These are phyloP conservation scores for Eucera pruinosa DNA, from an alignment of 2,888 invertebrate genomes.

Conservation along the genomic window DNA sequence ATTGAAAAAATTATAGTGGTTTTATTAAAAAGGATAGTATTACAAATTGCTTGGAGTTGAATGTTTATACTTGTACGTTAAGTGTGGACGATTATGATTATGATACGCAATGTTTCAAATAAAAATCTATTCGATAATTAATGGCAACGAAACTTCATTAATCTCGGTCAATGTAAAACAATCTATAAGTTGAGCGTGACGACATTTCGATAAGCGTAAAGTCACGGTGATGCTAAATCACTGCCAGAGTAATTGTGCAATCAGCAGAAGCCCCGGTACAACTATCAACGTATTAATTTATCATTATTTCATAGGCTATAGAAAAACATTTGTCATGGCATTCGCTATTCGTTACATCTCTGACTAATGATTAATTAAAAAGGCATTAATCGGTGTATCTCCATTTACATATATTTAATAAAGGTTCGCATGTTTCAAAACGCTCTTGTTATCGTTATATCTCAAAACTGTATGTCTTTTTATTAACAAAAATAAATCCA, in stretches of 20 bases:
- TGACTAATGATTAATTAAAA: conserved; percentile 31
- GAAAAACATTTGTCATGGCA: conserved; percentile 14
- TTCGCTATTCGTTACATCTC: not conserved
- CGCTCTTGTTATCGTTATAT: no score
- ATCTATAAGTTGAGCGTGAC: conserved; percentile 63
- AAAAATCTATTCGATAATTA: conserved; percentile 55
- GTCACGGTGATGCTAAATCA: conserved; percentile 60
- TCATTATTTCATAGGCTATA: conserved; percentile 21
- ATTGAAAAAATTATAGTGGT: no score
- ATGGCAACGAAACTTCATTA: conserved; percentile 59
- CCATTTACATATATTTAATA: not conserved
- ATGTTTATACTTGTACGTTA: no score
- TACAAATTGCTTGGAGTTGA: no score
- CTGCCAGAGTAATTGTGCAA: conserved; percentile 58
- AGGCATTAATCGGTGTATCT: not conserved
- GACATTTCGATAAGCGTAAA: conserved; percentile 63
- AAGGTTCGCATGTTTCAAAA: no score
- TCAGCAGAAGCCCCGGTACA: conserved; percentile 21
- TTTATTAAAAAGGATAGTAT: no score
- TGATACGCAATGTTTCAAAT: conserved; percentile 3
- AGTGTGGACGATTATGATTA: no score
- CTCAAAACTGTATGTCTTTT: no score
- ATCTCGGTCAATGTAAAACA: conserved; percentile 60
- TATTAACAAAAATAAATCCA: no score
- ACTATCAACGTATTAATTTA: conserved; percentile 35